These are phyloP conservation scores for Romanomermis culicivorax DNA, from an alignment of 2,888 invertebrate genomes.

Conservation along the genomic window DNA sequence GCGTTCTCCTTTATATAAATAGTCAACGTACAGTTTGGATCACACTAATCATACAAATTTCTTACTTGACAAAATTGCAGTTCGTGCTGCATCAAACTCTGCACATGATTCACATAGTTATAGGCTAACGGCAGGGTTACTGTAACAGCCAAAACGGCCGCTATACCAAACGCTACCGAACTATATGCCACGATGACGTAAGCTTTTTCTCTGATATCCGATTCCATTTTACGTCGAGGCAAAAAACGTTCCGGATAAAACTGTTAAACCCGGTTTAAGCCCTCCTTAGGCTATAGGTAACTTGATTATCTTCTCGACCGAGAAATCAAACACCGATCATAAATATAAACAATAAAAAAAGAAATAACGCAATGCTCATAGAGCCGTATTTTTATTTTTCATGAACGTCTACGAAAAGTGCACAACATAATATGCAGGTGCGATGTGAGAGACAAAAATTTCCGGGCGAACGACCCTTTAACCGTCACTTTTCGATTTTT, in stretches of 20 bases:
- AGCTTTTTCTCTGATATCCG: constrained; percentile 1
- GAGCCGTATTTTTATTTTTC: no score
- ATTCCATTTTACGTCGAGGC: background rate
- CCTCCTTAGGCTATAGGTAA: no score
- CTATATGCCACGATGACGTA: constrained; percentile 4
- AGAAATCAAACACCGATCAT: no score
- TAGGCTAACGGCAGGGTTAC: constrained; percentile 6
- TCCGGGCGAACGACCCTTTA: background rate
- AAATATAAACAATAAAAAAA: no score
- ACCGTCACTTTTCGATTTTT: background rate
- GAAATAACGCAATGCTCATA: no score
- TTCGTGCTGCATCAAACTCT: background rate
- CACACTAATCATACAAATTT: no score
- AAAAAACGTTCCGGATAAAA: no score
- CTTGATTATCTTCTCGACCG: background rate
- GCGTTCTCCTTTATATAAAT: no score
- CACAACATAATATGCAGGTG: background rate
- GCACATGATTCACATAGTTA: constrained; percentile 8
- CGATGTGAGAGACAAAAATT: background rate
- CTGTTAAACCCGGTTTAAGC: no score
- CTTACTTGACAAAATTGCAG: constrained; percentile 8
- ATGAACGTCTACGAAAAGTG: no score
- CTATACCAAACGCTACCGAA: constrained; percentile 3
- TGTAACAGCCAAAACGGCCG: constrained; percentile 1
- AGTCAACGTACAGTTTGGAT: no score